Evolutionary conservation across 2,113 vertebrate species (phyloP).

Genomic region (Salvelinus namaycush): DNA sequence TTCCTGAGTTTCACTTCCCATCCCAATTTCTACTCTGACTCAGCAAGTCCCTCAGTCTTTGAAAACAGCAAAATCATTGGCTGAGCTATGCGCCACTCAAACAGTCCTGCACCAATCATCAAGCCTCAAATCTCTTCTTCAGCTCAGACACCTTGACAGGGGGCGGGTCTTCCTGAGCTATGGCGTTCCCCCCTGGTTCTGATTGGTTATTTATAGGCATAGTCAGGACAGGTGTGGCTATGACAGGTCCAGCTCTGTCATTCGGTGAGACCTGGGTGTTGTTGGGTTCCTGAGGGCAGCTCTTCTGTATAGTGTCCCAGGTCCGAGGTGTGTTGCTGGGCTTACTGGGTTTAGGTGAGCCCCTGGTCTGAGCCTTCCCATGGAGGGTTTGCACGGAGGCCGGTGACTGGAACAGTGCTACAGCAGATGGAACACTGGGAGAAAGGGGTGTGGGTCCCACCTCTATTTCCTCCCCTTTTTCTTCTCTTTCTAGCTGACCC

Average conservation of each 20-base stretch:
- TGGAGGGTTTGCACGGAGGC: constrained; percentile 18
- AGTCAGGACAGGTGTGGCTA: neutral
- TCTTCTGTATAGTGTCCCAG: constrained; percentile 29
- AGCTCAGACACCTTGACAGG: constrained; percentile 78
- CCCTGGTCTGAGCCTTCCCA: constrained; percentile 28
- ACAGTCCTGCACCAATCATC: neutral
- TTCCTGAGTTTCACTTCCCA: neutral
- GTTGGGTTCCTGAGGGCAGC: constrained; percentile 8
- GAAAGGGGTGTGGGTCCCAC: neutral
- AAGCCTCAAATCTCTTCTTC: constrained; percentile 84
- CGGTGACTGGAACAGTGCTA: constrained; percentile 50
- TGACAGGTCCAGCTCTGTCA: neutral
- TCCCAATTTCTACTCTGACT: no score
- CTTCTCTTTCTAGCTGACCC: constrained; percentile 1
- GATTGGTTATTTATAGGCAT: neutral
- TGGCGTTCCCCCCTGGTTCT: neutral
- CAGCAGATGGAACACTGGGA: constrained; percentile 48
- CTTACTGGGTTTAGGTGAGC: constrained; percentile 18
- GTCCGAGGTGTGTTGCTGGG: neutral
- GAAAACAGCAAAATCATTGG: neutral
- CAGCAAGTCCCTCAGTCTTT: neutral
- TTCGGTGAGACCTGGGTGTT: neutral
- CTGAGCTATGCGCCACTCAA: neutral
- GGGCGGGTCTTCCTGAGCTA: constrained; percentile 40
- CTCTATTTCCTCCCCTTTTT: constrained; percentile 10